Evolutionary conservation across 2,888 invertebrate species (phyloP), one percentile per base, ranked within the genome.

Genomic region (Arenicola marina): DNA sequence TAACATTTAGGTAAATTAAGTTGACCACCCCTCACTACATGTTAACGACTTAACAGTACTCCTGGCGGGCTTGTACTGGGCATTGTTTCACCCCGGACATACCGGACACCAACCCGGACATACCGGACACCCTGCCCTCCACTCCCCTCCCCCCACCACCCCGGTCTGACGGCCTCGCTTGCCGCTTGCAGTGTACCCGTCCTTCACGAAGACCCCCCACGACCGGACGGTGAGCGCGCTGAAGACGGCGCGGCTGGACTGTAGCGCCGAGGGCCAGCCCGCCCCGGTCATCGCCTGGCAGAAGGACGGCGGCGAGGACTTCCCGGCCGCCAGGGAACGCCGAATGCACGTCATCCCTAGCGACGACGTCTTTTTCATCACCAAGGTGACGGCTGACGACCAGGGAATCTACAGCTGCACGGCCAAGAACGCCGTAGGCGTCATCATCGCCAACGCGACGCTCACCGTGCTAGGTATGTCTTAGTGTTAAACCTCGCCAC

Each of bases 321-420:
- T 97, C 82, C 95, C 95, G 4, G 96, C 97, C 3, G 96, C 96
- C 7, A 87, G 91, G 72, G 95, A 97, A 82, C 88, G 95, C 51
- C 87, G 96, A 43, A 91, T 97, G 90, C 92, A 92, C 84, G 92
- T 95, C 53, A 92, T 94, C 88, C 91, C 93, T 0, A 89, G 89
- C 33, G 95, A 96, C 79, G 92, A 95, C 81, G 89, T 91, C 1
- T 93, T 95, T 81, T 93, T 94, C 78, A 96, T 97, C 73, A 88
- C 93, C n/a, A 90, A 93, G 84, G 92, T 93, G 28, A 93, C 93
- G 82, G 88, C 90, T 0, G 88, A 89, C 38, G 97, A 97, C 79
- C 91, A 92, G 84, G 97, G 97, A 0, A 87, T 93, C 33, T 97
- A 97, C 80, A 94, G 92, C 56, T 97, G 96, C 84, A 93, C 91